Conservation (phyloP, 2,888 invertebrate genomes). For the Apocheima hispidaria region DNA sequence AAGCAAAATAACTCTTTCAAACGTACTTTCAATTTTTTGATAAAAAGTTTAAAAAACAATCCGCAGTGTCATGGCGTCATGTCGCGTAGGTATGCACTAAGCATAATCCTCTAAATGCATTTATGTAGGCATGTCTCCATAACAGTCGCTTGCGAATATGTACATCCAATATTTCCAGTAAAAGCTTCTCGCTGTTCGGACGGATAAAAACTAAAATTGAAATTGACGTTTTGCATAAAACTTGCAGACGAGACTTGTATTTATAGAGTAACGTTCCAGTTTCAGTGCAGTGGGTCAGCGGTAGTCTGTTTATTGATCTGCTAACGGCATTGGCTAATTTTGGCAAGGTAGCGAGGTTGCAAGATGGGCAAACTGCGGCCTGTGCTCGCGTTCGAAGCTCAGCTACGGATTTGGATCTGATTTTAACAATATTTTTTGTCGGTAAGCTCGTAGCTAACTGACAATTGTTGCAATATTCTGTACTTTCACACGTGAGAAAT, state of each 20-base stretch:
- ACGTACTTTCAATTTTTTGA: too few species aligned
- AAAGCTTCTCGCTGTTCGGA: conserved; percentile 42
- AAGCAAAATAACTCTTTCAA: too few species aligned
- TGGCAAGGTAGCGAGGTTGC: conserved; percentile 69
- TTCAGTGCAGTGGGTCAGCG: conserved; percentile 76
- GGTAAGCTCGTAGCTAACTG: too few species aligned
- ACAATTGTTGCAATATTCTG: too few species aligned
- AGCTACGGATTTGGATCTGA: conserved; percentile 5
- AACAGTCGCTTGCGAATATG: conserved; percentile 12
- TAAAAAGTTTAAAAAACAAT: too few species aligned
- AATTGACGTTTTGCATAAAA: conserved; percentile 71
- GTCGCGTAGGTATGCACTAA: not conserved
- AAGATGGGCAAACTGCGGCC: conserved; percentile 45
- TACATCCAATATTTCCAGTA: conserved; percentile 35
- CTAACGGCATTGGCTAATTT: conserved; percentile 76
- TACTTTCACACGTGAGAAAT: too few species aligned
- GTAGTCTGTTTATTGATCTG: conserved; percentile 80
- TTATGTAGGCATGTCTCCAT: conserved; percentile 19
- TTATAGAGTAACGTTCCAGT: conserved; percentile 77
- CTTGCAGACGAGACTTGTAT: conserved; percentile 71
- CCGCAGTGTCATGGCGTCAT: not conserved
- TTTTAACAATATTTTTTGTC: not conserved
- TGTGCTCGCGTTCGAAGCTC: conserved; percentile 13
- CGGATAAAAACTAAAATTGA: conserved; percentile 59
- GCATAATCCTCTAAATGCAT: not conserved